Evolutionary conservation across 1,140 invertebrate species (phyloP).

Genomic region (Trialeurodes vaporariorum): DNA sequence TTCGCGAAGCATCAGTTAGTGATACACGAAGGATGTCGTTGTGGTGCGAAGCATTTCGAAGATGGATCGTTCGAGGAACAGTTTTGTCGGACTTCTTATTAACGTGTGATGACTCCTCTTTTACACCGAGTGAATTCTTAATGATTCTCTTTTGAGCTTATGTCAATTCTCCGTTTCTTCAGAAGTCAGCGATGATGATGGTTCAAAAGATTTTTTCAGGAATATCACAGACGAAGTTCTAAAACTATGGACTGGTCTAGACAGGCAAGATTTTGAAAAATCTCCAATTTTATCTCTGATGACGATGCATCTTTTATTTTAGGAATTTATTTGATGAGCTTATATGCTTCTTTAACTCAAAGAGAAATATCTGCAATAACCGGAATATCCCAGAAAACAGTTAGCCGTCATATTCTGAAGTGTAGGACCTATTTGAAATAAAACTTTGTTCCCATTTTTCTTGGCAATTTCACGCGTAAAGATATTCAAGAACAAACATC

Average conservation of each 20-base stretch:
- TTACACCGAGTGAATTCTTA: no score
- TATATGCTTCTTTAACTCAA: not conserved
- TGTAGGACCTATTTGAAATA: not conserved
- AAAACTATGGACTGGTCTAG: not conserved
- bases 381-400: not conserved
- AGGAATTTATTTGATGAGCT: not conserved
- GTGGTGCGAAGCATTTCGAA: not conserved
- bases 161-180: not conserved
- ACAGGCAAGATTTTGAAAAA: not conserved
- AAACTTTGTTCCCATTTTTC: not conserved
- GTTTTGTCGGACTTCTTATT: not conserved
- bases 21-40: not conserved
- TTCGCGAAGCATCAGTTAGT: not conserved
- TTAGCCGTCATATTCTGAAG: not conserved
- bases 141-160: not conserved
- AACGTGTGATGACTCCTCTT: not conserved
- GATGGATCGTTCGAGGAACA: not conserved
- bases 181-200: not conserved
- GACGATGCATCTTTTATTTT: not conserved
- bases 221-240: not conserved
- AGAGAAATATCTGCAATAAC: not conserved
- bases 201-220: not conserved
- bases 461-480: not conserved
- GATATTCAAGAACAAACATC: not conserved
- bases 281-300: not conserved